These are phyloP conservation scores for Agrochola lota DNA, from an alignment of 2,888 invertebrate genomes.

Conservation along the genomic window DNA sequence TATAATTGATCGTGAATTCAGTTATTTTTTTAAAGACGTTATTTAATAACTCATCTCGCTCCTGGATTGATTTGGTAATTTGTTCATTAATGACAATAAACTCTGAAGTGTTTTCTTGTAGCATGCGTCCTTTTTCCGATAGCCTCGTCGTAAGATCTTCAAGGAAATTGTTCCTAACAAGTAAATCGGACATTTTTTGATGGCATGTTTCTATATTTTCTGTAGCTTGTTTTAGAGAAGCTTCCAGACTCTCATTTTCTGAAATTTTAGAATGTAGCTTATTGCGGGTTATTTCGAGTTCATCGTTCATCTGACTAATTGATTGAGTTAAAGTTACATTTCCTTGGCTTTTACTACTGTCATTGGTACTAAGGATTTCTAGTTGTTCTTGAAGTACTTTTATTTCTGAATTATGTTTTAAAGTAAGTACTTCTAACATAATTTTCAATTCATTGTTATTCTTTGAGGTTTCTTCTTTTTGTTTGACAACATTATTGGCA, in stretches of 20 bases:
- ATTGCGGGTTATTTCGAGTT: conserved; percentile 55
- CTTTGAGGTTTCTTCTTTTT: conserved; percentile 68
- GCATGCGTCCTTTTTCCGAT: conserved; percentile 55
- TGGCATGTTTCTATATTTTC: conserved; percentile 28
- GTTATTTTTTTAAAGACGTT: conserved; percentile 70
- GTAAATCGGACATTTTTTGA: conserved; percentile 57
- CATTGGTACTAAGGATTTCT: conserved; percentile 46
- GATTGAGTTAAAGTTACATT: conserved; percentile 42
- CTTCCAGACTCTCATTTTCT: conserved; percentile 40
- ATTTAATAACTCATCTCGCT: conserved; percentile 68
- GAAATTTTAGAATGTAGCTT: conserved; percentile 46
- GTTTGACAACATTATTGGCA: conserved; percentile 66
- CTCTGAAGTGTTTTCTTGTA: conserved; percentile 67
- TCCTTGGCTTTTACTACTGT: conserved; percentile 49
- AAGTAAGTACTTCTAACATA: conserved; percentile 56
- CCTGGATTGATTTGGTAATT: conserved; percentile 53
- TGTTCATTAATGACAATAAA: conserved; percentile 55
- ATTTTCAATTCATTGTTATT: conserved; percentile 61
- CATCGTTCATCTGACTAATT: conserved; percentile 38
- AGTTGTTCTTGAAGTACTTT: conserved; percentile 56
- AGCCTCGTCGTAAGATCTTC: conserved; percentile 50
- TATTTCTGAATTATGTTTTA: conserved; percentile 61
- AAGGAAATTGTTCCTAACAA: conserved; percentile 60
- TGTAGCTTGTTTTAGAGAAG: conserved; percentile 41
- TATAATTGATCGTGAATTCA: conserved; percentile 65